Evolutionary conservation across 2,797 vertebrate species (phyloP).

Genomic region (Neosilurus hyrtlii): DNA sequence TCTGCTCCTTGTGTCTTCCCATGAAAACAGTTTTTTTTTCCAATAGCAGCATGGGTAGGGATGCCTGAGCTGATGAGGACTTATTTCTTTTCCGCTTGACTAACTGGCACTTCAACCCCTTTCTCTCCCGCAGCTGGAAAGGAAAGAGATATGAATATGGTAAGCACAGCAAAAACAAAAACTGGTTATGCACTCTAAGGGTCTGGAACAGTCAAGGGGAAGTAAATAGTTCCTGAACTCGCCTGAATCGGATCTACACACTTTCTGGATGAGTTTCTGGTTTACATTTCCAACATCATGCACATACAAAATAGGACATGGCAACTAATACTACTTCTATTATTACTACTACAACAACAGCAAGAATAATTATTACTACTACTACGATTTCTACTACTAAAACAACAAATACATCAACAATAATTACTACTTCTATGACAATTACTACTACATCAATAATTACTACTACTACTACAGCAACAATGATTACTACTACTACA

Average conservation of each 20-base stretch:
- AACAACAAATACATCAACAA: neutral
- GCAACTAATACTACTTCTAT: neutral
- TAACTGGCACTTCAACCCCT: slow-evolving; percentile 80
- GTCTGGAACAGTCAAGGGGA: neutral
- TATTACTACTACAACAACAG: neutral
- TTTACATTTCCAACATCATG: neutral
- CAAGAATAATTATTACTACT: no score
- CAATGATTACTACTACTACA: no score
- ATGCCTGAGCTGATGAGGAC: slow-evolving; percentile 49
- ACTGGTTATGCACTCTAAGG: neutral
- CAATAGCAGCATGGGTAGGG: slow-evolving; percentile 59
- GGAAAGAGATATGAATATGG: slow-evolving; percentile 28
- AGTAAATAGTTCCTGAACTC: neutral
- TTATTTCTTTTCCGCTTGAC: slow-evolving; percentile 76
- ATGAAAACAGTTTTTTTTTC: slow-evolving; percentile 43
- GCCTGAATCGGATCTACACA: neutral
- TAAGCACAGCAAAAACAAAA: slow-evolving; percentile 3
- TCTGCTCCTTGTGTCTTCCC: slow-evolving; percentile 53
- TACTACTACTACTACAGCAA: no score
- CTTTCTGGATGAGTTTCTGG: slow-evolving; percentile 1
- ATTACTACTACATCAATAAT: no score
- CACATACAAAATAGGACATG: no score
- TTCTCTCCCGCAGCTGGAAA: slow-evolving; percentile 81
- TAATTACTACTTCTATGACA: no score
- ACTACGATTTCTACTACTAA: no score